phyloP scores from a whole-genome alignment of 1,140 invertebrate genomes.

The Papilio aristodemus region DNA sequence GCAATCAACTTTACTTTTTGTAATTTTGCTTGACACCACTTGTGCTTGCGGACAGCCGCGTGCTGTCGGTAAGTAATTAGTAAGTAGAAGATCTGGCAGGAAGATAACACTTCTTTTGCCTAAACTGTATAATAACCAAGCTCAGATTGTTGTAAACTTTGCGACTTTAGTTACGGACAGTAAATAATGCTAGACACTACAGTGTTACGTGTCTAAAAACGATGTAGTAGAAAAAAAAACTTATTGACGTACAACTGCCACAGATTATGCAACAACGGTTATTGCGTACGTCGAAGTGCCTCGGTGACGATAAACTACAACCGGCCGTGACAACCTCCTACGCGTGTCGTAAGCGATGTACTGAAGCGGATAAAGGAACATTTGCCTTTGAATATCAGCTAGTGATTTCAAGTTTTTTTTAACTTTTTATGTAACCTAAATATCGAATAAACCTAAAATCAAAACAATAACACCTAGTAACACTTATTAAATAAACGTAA shows the following conservation, averaged over 20 bases:
- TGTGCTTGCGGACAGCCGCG: too few relatives aligned
- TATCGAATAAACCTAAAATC: too few relatives aligned
- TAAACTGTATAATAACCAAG: too few relatives aligned
- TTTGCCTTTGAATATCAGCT: not conserved
- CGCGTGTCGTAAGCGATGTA: not conserved
- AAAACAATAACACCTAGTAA: too few relatives aligned
- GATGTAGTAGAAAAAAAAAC: not conserved
- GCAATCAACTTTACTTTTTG: too few relatives aligned
- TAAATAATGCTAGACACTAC: not conserved
- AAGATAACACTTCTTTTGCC: too few relatives aligned
- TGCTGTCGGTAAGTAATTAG: too few relatives aligned
- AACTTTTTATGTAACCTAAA: too few relatives aligned
- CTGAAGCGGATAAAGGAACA: not conserved
- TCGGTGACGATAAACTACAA: constrained; percentile 33
- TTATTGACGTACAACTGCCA: not conserved
- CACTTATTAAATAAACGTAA: too few relatives aligned
- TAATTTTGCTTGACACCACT: too few relatives aligned
- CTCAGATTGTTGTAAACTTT: not conserved
- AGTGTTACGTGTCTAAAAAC: not conserved
- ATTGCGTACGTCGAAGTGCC: constrained; percentile 20
- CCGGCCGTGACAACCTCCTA: constrained; percentile 22
- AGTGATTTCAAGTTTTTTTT: too few relatives aligned
- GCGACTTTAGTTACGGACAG: not conserved
- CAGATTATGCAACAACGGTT: constrained; percentile 24
- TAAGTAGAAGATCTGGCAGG: too few relatives aligned